These are phyloP conservation scores for Slavum lentiscoides DNA, from an alignment of 2,888 invertebrate genomes.

Conservation along the genomic window DNA sequence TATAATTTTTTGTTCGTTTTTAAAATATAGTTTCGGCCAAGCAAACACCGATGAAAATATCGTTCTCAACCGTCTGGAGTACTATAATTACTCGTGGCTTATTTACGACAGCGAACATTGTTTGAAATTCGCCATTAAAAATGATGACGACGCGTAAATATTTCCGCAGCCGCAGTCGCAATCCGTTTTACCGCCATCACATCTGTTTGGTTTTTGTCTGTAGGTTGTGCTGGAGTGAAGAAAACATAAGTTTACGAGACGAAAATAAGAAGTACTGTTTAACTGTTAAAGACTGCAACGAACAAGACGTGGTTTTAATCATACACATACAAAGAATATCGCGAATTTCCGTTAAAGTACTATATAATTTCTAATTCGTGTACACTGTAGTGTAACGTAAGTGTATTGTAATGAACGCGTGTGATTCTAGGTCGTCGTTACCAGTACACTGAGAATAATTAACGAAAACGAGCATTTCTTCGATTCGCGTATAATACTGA, in stretches of 20 bases:
- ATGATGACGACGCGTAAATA: not conserved
- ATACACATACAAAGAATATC: not conserved
- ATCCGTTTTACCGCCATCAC: no score
- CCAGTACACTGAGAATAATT: not conserved
- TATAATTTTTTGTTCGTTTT: not conserved
- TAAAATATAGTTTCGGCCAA: slow-evolving; percentile 70
- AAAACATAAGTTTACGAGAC: not conserved
- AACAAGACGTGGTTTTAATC: not conserved
- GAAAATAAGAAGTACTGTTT: not conserved
- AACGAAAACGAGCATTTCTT: slow-evolving; percentile 1
- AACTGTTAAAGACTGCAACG: not conserved
- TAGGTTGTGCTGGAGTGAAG: not conserved
- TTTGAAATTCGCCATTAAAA: slow-evolving; percentile 55
- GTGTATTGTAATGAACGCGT: not conserved
- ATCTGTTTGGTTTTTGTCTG: not conserved
- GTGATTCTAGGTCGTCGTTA: not conserved
- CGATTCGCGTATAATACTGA: not conserved
- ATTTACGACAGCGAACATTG: slow-evolving; percentile 52
- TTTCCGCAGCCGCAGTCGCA: no score
- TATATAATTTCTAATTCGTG: not conserved
- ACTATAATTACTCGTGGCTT: slow-evolving; percentile 72
- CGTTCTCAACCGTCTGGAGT: slow-evolving; percentile 68
- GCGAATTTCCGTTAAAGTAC: not conserved
- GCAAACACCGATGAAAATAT: slow-evolving; percentile 75
- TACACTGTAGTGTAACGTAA: no score